Base-by-base conservation (phyloP, 2,888 invertebrate genomes). In the Morpho achilles region DNA sequence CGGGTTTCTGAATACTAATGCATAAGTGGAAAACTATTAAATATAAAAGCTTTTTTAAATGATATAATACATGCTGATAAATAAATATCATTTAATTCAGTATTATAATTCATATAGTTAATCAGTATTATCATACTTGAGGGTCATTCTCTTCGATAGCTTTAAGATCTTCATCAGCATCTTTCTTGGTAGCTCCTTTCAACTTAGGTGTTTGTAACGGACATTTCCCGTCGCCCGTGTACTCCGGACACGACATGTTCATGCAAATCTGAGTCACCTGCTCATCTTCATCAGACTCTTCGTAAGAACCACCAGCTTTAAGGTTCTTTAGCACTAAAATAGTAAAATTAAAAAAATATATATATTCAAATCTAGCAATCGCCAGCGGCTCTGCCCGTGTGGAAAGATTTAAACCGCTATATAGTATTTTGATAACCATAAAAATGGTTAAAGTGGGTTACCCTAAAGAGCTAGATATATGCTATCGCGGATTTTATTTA, bases 221-320 rank as follows among this genome's bases (percentile, higher is more conserved):
- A 49, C 80, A 79, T 3, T 51, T 53, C 0, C 75, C 73, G 8
- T 61, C 70, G 10, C 71, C 71, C 3, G 63, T 55, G 72, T 83
- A 83, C 67, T 75, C 69, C 0, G 82, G 79, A 41, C 89, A 89
- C 1, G 65, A 58, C 44, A 77, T 66, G 73, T 90, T 87, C 72
- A 91, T 67, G 65, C 89, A 91, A 57, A 90, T 82, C 60, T 75
- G 70, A 67, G 79, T 80, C 60, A 79, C 72, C 0, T 61, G 69
- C 1, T 47, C 1, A 44, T 74, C 80, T 1, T 79, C 80, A 39
- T 75, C 80, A 1, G 76, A 72, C 7, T 71, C 72, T 61, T 78
- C 78, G 23, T 64, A 56, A 0, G 53, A 66, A 0, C 77, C 78
- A 43, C 70, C 63, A 44, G 73, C 68, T 66, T 80, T 73, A 56